Base-by-base conservation (phyloP, 2,797 vertebrate genomes). In the Syngnathus rostellatus region DNA sequence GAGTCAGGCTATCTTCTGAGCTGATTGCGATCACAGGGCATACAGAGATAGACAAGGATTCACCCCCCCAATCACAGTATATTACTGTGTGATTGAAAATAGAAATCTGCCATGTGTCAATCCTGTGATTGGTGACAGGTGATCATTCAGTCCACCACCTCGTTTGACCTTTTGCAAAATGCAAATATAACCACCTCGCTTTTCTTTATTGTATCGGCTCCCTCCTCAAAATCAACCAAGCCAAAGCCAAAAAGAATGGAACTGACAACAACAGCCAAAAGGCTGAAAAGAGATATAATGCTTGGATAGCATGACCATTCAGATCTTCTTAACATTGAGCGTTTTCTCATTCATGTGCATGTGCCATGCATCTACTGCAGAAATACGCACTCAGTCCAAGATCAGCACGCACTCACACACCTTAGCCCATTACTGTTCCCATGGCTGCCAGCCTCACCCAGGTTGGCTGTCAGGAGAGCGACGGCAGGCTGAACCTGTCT, bases 401-500 rank as follows among this genome's bases (percentile, higher is more conserved):
- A 66, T 59, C 57, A 7, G 25, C 66, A 62, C 58, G 60, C 64
- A 63, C 65, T 23, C 40, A 41, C 41, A 43, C 53, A 40, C 81
- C 78, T 76, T 75, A 65, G 80, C 80, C 81, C 83, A 71, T 83
- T 82, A 81, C 68, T 71, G 74, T 83, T 80, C 81, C 79, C 81
- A 61, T 9, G 53, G 78, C 83, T 82, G 87, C 84, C 85, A 10
- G 73, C 79, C 79, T 67, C 23, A 79, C 83, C 76, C 84, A 77
- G 80, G 80, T 83, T 72, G 78, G 74, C 68, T 43, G 50, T 78
- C 80, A 69, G 72, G 73, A 78, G 83, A 88, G 83, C 66, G 72
- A 73, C 80, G 85, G 81, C 85, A 86, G 84, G 81, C 84, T 84
- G 81, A 79, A 85, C 50, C 77, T 83, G 86, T 87, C 86, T 51